Conservation (phyloP, 2,113 vertebrate species). For the Scytalopus superciliaris region DNA sequence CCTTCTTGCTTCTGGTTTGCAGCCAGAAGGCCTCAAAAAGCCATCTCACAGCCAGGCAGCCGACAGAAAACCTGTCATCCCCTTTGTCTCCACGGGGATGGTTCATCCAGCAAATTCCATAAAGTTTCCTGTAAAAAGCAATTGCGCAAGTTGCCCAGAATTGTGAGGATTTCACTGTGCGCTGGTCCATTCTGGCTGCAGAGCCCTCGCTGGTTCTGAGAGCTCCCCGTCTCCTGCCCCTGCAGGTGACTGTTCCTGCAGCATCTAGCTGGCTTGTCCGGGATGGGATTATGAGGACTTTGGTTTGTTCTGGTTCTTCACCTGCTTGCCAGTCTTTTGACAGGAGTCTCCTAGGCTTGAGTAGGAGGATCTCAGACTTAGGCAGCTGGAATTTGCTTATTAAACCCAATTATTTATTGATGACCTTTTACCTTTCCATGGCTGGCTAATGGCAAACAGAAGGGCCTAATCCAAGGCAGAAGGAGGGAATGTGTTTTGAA, state of each 20-base stretch:
- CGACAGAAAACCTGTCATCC: not conserved
- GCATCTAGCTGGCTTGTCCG: not conserved
- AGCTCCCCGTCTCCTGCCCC: not conserved
- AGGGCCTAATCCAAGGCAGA: not conserved
- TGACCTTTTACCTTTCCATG: not conserved
- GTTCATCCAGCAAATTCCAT: not conserved
- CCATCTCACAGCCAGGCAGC: not conserved
- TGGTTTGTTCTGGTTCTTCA: not conserved
- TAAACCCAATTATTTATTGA: not conserved
- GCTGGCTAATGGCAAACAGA: not conserved
- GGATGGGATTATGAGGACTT: not conserved
- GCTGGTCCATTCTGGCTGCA: accelerated
- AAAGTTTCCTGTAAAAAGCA: not conserved
- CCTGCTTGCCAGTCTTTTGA: not conserved
- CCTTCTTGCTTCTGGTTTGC: not conserved
- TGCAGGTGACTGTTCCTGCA: not conserved
- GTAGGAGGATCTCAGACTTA: not conserved
- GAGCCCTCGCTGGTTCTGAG: not conserved
- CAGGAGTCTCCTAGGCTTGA: not conserved
- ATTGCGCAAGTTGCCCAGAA: not conserved
- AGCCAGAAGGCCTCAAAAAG: not conserved
- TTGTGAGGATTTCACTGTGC: not conserved
- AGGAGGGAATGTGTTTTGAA: not conserved
- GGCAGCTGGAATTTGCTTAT: not conserved
- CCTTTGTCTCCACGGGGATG: not conserved